Conservation (phyloP, 2,888 invertebrate genomes). For the Macropis europaea region DNA sequence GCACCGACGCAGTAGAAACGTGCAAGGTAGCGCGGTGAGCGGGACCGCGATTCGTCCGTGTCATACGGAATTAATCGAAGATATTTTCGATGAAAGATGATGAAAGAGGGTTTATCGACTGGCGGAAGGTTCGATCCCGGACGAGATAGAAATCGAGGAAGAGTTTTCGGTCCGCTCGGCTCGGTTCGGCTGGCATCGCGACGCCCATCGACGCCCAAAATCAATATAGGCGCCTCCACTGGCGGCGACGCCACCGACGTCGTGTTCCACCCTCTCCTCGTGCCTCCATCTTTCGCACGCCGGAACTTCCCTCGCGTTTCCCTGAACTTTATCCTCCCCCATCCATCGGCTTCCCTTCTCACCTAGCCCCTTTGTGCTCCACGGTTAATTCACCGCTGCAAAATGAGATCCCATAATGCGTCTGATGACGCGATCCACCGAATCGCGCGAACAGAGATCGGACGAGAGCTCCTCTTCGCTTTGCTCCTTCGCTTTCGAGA, state of each 20-base stretch:
- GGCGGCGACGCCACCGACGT: conserved; percentile 40
- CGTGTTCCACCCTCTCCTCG: conserved; percentile 29
- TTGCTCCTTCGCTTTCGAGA: no score
- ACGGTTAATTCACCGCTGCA: not conserved
- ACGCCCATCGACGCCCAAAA: conserved; percentile 56
- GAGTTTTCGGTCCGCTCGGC: conserved; percentile 8
- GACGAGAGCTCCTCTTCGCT: not conserved
- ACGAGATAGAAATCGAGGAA: no score
- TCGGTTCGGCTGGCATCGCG: conserved; percentile 14
- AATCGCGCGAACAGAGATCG: not conserved
- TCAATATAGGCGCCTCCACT: conserved; percentile 63
- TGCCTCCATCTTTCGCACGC: conserved; percentile 1
- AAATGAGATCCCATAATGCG: conserved; percentile 2
- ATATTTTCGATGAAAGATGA: no score
- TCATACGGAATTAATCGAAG: no score
- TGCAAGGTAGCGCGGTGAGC: no score
- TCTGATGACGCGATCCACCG: not conserved
- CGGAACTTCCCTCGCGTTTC: conserved; percentile 7
- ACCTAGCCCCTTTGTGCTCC: conserved; percentile 3
- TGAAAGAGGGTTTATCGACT: no score
- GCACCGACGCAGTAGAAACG: no score
- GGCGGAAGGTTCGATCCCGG: no score
- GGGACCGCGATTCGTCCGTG: no score
- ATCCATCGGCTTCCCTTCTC: not conserved
- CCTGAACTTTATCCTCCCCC: not conserved